A percentile compares a stretch with the other conserved stretches of the same genome.
phyloP scores from a whole-genome alignment of 1,140 invertebrate species.

The Drosophila sp. region DNA sequence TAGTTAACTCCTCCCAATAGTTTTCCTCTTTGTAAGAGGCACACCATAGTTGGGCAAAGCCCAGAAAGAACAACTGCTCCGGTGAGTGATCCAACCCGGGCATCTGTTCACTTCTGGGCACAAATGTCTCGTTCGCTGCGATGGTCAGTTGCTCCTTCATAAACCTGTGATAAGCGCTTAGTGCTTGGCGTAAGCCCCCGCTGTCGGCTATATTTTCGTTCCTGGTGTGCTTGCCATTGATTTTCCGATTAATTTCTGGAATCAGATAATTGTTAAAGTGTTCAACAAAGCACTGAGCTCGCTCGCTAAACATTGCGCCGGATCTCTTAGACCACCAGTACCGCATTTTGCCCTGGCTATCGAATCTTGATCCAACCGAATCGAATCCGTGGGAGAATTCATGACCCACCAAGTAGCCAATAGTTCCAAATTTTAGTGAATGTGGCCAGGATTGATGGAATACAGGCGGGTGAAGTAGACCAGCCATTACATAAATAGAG shows the following conservation, averaged over 20 bases:
- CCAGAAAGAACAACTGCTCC: conserved; percentile 94
- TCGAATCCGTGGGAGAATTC: conserved; percentile 78
- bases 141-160: conserved; percentile 68
- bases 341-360: conserved; percentile 38
- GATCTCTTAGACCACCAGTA: conserved; percentile 81
- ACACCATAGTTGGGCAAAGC: conserved; percentile 90
- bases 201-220: conserved; percentile 91
- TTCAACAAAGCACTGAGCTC: conserved; percentile 89
- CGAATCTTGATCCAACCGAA: conserved; percentile 50
- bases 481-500: conserved; percentile 86
- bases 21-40: conserved; percentile 63
- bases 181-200: conserved; percentile 94
- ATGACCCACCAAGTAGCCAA: conserved; percentile 73
- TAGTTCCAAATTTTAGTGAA: conserved; percentile 69
- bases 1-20: conserved; percentile 67
- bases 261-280: conserved; percentile 85
- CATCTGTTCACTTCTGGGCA: conserved; percentile 85
- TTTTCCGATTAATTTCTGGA: conserved; percentile 84
- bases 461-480: conserved; percentile 96
- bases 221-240: conserved; percentile 87
- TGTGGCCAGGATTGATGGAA: conserved; percentile 87
- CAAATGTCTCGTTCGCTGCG: conserved; percentile 65
- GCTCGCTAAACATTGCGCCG: conserved; percentile 59
- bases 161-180: conserved; percentile 88
- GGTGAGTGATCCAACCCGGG: conserved; percentile 93